Percentiles rank a stretch among this genome's conserved stretches.
Evolutionary conservation across 2,797 vertebrate species (phyloP).

Genomic region (Gobio occitaniae): DNA sequence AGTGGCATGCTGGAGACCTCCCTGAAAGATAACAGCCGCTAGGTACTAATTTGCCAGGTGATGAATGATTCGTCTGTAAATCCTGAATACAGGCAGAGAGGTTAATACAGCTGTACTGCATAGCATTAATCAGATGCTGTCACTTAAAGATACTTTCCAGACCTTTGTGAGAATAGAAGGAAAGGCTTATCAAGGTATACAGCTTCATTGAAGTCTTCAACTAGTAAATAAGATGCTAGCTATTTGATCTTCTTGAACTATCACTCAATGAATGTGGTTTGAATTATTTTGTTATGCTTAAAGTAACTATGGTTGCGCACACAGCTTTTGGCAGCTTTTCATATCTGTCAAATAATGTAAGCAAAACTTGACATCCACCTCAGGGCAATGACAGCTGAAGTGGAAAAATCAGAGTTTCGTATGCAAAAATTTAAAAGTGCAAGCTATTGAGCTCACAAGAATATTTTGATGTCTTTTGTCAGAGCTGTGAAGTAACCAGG

Average conservation of each 20-base stretch:
- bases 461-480: slow-evolving; percentile 1
- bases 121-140: slow-evolving; percentile 32
- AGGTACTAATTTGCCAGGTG: slow-evolving; percentile 35
- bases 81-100: slow-evolving; percentile 21
- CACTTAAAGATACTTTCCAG: slow-evolving; percentile 33
- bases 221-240: not conserved
- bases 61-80: slow-evolving; percentile 46
- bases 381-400: slow-evolving; percentile 17
- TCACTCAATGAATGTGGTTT: slow-evolving; percentile 9
- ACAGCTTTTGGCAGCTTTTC: slow-evolving; percentile 19
- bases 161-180: not conserved
- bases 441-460: not conserved
- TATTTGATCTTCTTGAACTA: not conserved
- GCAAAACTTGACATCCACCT: slow-evolving; percentile 28
- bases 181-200: not conserved
- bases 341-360: slow-evolving; percentile 5
- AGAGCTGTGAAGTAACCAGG: not conserved
- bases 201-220: not conserved
- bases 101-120: slow-evolving; percentile 35
- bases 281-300: slow-evolving; percentile 7
- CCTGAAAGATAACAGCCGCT: slow-evolving; percentile 47
- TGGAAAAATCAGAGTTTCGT: not conserved
- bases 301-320: not conserved
- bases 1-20: slow-evolving; percentile 39
- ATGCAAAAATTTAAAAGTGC: slow-evolving; percentile 10